Base-by-base conservation (phyloP, 2,888 invertebrate species). In the Eristalis tenax region DNA sequence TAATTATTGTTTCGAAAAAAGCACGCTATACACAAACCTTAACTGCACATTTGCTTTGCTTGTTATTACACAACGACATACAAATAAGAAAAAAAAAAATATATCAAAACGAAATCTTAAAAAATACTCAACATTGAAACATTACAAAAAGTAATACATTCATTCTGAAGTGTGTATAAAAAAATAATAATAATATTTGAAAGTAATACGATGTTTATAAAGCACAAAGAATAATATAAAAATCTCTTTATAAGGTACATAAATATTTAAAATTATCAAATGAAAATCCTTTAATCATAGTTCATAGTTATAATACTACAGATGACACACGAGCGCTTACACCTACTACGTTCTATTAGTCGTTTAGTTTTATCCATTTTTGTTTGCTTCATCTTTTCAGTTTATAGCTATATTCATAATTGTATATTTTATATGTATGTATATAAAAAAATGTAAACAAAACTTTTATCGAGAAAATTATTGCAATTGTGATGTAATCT, bases 201-300 rank as follows among this genome's bases (percentile, higher is more conserved):
- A 69, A 65, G 32, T 61, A 78, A 68, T 83, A 79, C 74, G 59
- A 79, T 64, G 18, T 71, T 75, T 74, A 79, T 80, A 87, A 87
- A 80, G 83, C 83, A 87, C 69, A 87, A 83, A 83, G 70, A 73
- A 87, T 76, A 83, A 79, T 83, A 83, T 83, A 83, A 87, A 83
- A 83, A 75, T 83, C 83, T 83, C 73, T 71, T 77, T 76, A 73
- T 79, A 83, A 87, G 87, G 87, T 87, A 87, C 87, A 87, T 83
- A 79, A 87, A 83, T 83, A 78, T 82, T 65, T 43, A 71, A 78
- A 83, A 75, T 75, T 70, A 69, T 63, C 65, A 75, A 59, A 38
- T 56, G 61, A 83, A 71, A 70, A 77, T n/a, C 40, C 32, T 59
- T 22, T 35, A 69, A 70, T 77, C 64, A 63, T 66, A 78, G 32